Conservation (phyloP, 2,113 vertebrate species). For the Corythornis madagascariensis region DNA sequence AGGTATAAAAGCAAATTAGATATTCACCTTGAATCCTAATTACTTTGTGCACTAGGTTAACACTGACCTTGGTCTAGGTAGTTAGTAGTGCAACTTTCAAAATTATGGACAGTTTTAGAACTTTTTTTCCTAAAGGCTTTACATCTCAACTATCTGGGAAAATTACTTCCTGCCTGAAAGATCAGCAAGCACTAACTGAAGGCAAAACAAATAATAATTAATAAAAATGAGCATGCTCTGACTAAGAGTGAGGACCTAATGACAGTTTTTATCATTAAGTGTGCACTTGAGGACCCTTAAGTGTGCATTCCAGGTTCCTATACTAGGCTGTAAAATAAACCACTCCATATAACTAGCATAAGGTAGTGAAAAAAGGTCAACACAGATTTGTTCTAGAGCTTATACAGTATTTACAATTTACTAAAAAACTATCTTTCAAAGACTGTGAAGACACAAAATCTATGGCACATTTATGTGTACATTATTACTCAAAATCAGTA, state of each 20-base stretch:
- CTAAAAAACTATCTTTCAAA: conserved; percentile 72
- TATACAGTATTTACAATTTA: conserved; percentile 72
- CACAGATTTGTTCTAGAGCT: conserved; percentile 62
- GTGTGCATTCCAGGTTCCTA: conserved; percentile 51
- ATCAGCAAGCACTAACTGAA: conserved; percentile 32
- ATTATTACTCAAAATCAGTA: conserved; percentile 66
- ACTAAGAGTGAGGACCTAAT: conserved; percentile 39
- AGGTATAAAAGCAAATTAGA: background rate
- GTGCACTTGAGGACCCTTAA: conserved; percentile 40
- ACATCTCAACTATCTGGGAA: conserved; percentile 18
- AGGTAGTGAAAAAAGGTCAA: conserved; percentile 42
- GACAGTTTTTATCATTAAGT: conserved; percentile 36
- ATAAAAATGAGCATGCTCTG: conserved; percentile 66
- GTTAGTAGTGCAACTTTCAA: conserved; percentile 31
- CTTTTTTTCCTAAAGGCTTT: background rate
- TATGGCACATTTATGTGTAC: conserved; percentile 75
- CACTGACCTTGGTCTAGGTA: background rate
- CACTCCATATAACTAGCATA: background rate
- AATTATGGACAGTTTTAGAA: background rate
- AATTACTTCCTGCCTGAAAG: conserved; percentile 29
- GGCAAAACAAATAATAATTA: conserved; percentile 51
- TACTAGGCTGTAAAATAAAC: conserved; percentile 28
- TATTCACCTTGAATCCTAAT: background rate
- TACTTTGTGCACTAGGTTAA: conserved; percentile 2
- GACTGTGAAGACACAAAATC: conserved; percentile 64